phyloP scores from a whole-genome alignment of 2,888 invertebrate genomes.

The Graphium colonna region DNA sequence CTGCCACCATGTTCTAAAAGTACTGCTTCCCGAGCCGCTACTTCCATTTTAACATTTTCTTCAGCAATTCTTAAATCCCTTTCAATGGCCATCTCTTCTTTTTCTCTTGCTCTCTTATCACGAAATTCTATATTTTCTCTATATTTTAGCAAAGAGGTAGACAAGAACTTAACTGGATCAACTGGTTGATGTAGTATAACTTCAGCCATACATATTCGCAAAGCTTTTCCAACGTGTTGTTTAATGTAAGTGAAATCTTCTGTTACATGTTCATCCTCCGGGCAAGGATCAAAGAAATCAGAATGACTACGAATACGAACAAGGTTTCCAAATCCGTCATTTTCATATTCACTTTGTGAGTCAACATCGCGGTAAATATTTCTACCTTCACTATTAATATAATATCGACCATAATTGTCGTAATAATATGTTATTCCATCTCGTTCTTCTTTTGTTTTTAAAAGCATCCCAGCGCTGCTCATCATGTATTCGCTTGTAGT shows the following conservation, averaged over 20 bases:
- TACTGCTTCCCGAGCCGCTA: slow-evolving; percentile 50
- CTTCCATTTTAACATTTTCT: slow-evolving; percentile 55
- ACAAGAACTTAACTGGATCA: slow-evolving; percentile 67
- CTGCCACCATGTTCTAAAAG: slow-evolving; percentile 54
- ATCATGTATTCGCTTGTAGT: slow-evolving; percentile 69
- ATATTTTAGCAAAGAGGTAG: slow-evolving; percentile 52
- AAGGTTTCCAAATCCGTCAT: slow-evolving; percentile 71
- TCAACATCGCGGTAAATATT: slow-evolving; percentile 65
- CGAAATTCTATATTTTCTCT: slow-evolving; percentile 60
- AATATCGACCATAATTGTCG: slow-evolving; percentile 68
- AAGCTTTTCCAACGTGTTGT: slow-evolving; percentile 56
- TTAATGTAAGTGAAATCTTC: slow-evolving; percentile 70
- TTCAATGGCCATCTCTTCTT: slow-evolving; percentile 52
- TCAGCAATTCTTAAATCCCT: slow-evolving; percentile 55
- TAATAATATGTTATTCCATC: slow-evolving; percentile 61
- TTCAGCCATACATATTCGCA: slow-evolving; percentile 62
- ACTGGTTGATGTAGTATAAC: slow-evolving; percentile 61
- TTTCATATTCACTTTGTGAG: slow-evolving; percentile 65
- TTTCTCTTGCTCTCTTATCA: slow-evolving; percentile 52
- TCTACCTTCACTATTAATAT: slow-evolving; percentile 58
- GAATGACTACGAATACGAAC: slow-evolving; percentile 61
- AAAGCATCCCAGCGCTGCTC: slow-evolving; percentile 52
- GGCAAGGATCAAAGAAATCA: slow-evolving; percentile 59
- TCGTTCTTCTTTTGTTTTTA: slow-evolving; percentile 61
- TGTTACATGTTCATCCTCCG: slow-evolving; percentile 59